These are phyloP conservation scores for Gila orcuttii DNA, from an alignment of 2,113 vertebrate species.

Conservation along the genomic window DNA sequence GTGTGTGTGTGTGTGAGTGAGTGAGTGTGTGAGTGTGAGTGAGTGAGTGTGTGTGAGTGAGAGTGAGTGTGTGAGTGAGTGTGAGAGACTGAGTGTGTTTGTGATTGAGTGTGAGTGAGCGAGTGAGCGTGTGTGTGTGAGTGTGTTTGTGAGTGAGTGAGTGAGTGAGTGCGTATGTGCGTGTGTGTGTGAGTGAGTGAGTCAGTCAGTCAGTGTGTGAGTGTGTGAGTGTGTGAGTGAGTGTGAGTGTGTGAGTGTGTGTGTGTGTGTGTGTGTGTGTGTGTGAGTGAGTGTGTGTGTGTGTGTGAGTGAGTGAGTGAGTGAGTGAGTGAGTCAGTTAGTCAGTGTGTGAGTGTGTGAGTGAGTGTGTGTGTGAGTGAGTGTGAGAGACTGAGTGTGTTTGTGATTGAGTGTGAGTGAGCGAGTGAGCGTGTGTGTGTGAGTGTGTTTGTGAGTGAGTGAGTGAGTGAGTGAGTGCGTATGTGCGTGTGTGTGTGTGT, in stretches of 20 bases:
- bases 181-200: background rate
- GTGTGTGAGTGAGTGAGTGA: background rate
- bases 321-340: too few species aligned
- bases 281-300: background rate
- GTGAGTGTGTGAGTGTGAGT: background rate
- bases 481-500: too few species aligned
- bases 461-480: too few species aligned
- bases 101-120: too few species aligned
- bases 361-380: too few species aligned
- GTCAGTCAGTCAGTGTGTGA: fast-evolving
- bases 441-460: too few species aligned
- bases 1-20: background rate
- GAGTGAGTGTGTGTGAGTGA: too few species aligned
- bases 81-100: too few species aligned
- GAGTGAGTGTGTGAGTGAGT: too few species aligned
- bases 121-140: background rate
- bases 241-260: background rate
- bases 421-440: too few species aligned
- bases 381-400: background rate
- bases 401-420: background rate
- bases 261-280: background rate
- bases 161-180: background rate
- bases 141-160: background rate
- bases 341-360: background rate
- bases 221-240: background rate